Evolutionary conservation across 35 echinoderm and acorn worm species (phyloP), one percentile per base, ranked within the genome.

Genomic region (Lytechinus variegatus): DNA sequence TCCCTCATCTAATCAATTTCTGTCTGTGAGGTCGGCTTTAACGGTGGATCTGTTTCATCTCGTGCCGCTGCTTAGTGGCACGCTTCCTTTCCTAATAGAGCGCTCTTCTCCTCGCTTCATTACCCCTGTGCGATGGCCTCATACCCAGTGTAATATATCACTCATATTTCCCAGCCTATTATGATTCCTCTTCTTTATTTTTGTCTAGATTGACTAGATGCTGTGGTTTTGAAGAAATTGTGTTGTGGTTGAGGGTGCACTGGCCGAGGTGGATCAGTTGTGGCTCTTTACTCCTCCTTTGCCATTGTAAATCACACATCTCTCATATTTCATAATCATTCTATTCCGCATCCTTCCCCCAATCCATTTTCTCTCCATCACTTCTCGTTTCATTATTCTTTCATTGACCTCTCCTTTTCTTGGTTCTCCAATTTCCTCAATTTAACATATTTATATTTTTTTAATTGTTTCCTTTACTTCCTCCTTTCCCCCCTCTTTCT

Each of bases 81-180:
- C 10, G 88, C 88, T 90, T 90, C 88, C 29, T 33, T 58, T 90
- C 88, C 29, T 90, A 90, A 90, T 90, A 54, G 88, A 90, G 88
- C 88, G 88, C 88, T 52, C 56, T 90, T 52, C 88, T 90, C 29
- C 16, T 13, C 52, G 88, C 88, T 90, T 90, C 29, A 90, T 44
- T 90, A 54, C 88, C 88, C 88, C 52, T 52, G 1, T 79, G 66
- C 21, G n/a, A 5, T 79, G 66, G 16, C 66, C 66, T 79, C 66
- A 16, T 79, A 79, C 66, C 66, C 66, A 79, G n/a, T 24, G 21
- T 24, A 79, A 79, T 79, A 79, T 79, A 79, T 79, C 66, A 79
- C 66, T 79, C 66, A 79, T 79, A 79, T 79, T 79, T 79, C 66
- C 66, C 66, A 27, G 21, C n/a, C 66, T 79, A 79, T 79, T 79